Evolutionary conservation across 35 echinoderm and acorn worm genomes (phyloP).

Genomic region (Amphiura filiformis): DNA sequence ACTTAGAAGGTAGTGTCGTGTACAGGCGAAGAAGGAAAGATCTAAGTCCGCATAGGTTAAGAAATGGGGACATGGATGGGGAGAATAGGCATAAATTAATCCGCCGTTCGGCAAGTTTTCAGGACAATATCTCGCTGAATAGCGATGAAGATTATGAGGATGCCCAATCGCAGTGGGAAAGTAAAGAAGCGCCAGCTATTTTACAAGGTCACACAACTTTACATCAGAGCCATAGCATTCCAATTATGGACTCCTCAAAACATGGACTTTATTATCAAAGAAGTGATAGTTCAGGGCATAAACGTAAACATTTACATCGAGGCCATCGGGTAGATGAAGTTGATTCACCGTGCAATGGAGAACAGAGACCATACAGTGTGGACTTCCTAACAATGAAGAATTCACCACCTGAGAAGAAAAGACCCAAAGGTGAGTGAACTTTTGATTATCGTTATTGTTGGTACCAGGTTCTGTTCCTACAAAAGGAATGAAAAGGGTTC

Average conservation of each 20-base stretch:
- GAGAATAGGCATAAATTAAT: constrained; percentile 35
- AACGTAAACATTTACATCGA: constrained; percentile 68
- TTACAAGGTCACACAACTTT: background rate
- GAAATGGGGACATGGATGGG: constrained; percentile 17
- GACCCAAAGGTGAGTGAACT: constrained; percentile 85
- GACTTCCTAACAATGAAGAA: constrained; percentile 51
- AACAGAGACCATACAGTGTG: constrained; percentile 32
- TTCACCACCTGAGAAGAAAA: constrained; percentile 89
- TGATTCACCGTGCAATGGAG: constrained; percentile 37
- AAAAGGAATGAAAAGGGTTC: too few relatives aligned
- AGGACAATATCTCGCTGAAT: constrained; percentile 52
- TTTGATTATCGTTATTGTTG: too few relatives aligned
- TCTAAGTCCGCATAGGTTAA: constrained; percentile 15
- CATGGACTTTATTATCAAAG: constrained; percentile 9
- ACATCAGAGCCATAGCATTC: constrained; percentile 23
- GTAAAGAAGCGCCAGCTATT: constrained; percentile 30
- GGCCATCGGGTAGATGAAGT: constrained; percentile 37
- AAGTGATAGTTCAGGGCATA: constrained; percentile 50
- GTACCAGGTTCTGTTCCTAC: too few relatives aligned
- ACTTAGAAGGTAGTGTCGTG: constrained; percentile 8
- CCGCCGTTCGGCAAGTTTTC: constrained; percentile 63
- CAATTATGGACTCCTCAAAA: background rate
- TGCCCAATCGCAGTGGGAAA: constrained; percentile 21
- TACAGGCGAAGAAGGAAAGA: background rate
- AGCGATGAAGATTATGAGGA: constrained; percentile 47